Percentiles rank a stretch among this genome's conserved stretches.
Evolutionary conservation across 2,888 invertebrate genomes (phyloP).

Genomic region (Polylopha cassiicola): DNA sequence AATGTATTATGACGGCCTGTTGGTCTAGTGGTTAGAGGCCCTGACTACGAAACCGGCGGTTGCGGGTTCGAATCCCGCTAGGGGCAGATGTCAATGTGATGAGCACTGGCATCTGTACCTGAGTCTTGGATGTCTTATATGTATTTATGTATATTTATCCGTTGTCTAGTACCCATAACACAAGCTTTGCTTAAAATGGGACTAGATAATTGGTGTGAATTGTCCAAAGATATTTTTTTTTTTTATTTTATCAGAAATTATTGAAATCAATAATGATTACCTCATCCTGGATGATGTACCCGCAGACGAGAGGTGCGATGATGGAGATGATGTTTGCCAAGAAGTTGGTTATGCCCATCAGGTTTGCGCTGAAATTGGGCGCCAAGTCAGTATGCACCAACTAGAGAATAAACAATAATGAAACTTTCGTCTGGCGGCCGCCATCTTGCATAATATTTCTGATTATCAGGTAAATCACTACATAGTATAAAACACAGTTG

Average conservation of each 20-base stretch:
- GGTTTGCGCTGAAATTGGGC: constrained; percentile 87
- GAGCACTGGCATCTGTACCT: no score
- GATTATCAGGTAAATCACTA: constrained; percentile 21
- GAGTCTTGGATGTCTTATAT: no score
- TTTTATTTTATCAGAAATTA: background rate
- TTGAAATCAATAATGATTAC: constrained; percentile 53
- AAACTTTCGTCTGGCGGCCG: constrained; percentile 6
- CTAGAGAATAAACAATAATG: constrained; percentile 43
- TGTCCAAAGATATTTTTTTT: background rate
- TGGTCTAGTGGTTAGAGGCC: no score
- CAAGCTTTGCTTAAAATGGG: background rate
- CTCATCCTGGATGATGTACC: constrained; percentile 81
- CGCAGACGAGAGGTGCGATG: constrained; percentile 84
- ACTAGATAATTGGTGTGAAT: no score
- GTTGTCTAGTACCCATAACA: no score
- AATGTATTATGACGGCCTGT: no score
- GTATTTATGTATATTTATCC: no score
- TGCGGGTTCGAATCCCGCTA: no score
- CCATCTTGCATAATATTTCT: constrained; percentile 12
- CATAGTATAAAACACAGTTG: constrained; percentile 26
- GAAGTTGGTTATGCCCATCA: constrained; percentile 91
- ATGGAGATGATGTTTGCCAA: constrained; percentile 86
- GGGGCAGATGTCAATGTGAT: no score
- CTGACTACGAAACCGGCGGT: no score
- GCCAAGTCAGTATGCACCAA: constrained; percentile 89